phyloP scores from a whole-genome alignment of 2,797 vertebrate genomes.

The Passerculus sandwichensis region DNA sequence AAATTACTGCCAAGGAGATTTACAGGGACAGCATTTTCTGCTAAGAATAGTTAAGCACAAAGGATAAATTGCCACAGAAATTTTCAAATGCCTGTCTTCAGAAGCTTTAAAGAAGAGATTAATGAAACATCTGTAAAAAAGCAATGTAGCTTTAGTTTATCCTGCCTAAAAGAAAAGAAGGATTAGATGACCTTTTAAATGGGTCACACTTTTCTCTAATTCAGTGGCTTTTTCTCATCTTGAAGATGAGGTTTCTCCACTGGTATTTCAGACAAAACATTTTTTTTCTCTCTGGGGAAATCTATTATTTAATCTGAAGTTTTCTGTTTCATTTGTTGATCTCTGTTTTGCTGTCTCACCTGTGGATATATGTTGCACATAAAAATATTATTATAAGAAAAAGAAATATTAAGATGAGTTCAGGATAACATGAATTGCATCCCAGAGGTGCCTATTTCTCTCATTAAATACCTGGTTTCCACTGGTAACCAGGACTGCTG shows the following conservation, averaged over 20 bases:
- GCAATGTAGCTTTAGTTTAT: conserved; percentile 46
- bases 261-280: not conserved
- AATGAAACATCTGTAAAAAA: conserved; percentile 59
- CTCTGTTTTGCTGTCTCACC: not conserved
- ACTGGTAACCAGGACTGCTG: not conserved
- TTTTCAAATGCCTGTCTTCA: conserved; percentile 18
- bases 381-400: not conserved
- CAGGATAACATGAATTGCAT: not conserved
- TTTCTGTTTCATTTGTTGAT: not conserved
- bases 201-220: conserved; percentile 8
- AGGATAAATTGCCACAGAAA: conserved; percentile 34
- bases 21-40: not conserved
- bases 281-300: not conserved
- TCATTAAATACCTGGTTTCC: not conserved
- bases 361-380: not conserved
- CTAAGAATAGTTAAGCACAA: conserved; percentile 30
- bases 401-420: not conserved
- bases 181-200: conserved; percentile 59
- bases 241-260: not conserved
- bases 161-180: conserved; percentile 21
- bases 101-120: conserved; percentile 41
- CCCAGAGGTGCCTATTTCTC: not conserved
- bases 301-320: not conserved
- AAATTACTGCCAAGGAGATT: conserved; percentile 27
- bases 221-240: not conserved